Base-by-base conservation (phyloP, 2,113 vertebrate species). In the Uria aalge region DNA sequence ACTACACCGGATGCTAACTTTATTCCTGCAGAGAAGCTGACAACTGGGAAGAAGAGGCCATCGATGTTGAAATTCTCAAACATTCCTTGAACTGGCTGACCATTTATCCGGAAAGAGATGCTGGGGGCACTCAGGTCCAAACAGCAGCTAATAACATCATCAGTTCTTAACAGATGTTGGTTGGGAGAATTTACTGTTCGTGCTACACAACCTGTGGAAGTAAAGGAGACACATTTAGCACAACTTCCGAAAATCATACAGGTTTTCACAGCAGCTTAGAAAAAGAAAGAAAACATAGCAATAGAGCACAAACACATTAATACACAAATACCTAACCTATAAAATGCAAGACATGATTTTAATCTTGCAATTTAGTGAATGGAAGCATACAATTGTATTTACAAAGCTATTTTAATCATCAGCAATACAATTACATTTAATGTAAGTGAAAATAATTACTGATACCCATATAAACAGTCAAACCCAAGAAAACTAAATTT, bases 21-120 rank as follows among this genome's bases (percentile, higher is more conserved):
- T 98, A 99, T 98, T 96, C 99, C 99, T 26, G 99, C 99, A 69
- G 99, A 99, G 96, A 99, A 99, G 97, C 99, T 99, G 85, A 98
- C 99, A 85, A 99, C 99, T 3, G 99, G 99, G 91, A 99, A 99
- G 98, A 99, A 99, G 92, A 99, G 99, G 20, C 99, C 99, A 38
- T 99, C 99, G 7, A 98, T 98, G 97, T 99, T 99, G 98, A 99
- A 99, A 98, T 99, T 99, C 97, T 99, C 99, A 85, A 99, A 99
- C 99, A 99, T 99, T 80, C 99, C 99, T 98, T 99, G 99, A 66
- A 99, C 99, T 6, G 99, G 99, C 57, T 99, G 99, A 16, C 99
- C 99, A 7, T 99, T 99, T 97, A 99, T 99, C 82, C 99, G 98
- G 97, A 99, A 99, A 15, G 99, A 99, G 97, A 99, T 99, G 84